Evolutionary conservation across 2,888 invertebrate genomes (phyloP).

Genomic region (Ectemnius continuus): DNA sequence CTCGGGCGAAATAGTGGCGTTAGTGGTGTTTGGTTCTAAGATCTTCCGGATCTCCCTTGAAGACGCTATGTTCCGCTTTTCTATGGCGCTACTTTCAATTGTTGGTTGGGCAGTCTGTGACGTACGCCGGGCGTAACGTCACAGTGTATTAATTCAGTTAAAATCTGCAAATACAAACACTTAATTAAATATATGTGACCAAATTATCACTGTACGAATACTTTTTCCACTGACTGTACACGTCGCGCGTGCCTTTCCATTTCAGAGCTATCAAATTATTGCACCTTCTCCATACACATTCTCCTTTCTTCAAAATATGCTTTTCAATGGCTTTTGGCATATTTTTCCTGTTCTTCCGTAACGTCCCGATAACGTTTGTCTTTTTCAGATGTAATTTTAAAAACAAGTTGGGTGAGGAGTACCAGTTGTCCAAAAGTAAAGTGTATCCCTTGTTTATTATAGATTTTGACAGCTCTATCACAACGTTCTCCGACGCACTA

Average conservation of each 20-base stretch:
- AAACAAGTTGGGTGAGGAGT: slow-evolving; percentile 30
- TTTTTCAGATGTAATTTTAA: slow-evolving; percentile 23
- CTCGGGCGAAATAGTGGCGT: too few species aligned
- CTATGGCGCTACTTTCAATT: too few species aligned
- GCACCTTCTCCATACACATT: slow-evolving; percentile 20
- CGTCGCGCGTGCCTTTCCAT: slow-evolving; percentile 35
- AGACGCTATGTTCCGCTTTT: too few species aligned
- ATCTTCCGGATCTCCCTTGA: too few species aligned
- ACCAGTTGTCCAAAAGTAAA: slow-evolving; percentile 29
- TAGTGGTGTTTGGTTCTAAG: too few species aligned
- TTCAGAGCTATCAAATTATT: slow-evolving; percentile 20
- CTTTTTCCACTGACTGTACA: not conserved
- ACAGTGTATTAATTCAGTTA: too few species aligned
- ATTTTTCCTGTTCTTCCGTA: slow-evolving; percentile 26
- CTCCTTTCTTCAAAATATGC: slow-evolving; percentile 18
- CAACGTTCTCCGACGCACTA: slow-evolving; percentile 31
- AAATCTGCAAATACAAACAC: too few species aligned
- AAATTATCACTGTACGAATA: too few species aligned
- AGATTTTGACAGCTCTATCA: slow-evolving; percentile 27
- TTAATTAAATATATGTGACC: too few species aligned
- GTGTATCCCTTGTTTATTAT: slow-evolving; percentile 22
- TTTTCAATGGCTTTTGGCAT: slow-evolving; percentile 16
- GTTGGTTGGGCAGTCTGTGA: too few species aligned
- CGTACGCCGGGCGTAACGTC: too few species aligned
- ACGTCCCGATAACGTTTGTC: slow-evolving; percentile 27